phyloP scores from a whole-genome alignment of 2,113 vertebrate species.

The Salvator merianae region DNA sequence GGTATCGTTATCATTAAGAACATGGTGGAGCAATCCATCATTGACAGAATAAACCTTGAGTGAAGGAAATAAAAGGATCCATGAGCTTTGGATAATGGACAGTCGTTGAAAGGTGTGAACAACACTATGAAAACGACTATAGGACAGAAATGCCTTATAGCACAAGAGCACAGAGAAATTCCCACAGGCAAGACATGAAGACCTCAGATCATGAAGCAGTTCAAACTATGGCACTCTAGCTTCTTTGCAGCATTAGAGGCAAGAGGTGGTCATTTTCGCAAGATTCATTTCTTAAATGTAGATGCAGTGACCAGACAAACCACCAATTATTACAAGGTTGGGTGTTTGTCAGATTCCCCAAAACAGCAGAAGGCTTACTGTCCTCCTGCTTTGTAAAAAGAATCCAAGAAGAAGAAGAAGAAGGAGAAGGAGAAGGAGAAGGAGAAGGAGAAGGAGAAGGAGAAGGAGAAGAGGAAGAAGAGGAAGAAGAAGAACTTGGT shows the following conservation, averaged over 20 bases:
- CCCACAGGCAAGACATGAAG: neutral
- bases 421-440: too few relatives aligned
- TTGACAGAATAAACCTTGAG: slow-evolving; percentile 29
- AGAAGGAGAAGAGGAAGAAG: too few relatives aligned
- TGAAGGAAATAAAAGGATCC: neutral
- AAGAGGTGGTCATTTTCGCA: neutral
- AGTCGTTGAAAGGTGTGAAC: neutral
- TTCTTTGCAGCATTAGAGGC: neutral
- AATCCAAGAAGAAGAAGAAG: too few relatives aligned
- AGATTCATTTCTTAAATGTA: neutral
- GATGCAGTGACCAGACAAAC: neutral
- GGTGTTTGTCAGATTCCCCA: neutral
- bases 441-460: too few relatives aligned
- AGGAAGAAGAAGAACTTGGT: too few relatives aligned
- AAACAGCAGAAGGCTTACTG: neutral
- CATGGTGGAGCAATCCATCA: slow-evolving; percentile 25
- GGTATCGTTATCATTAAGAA: slow-evolving; percentile 29
- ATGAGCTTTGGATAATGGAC: neutral
- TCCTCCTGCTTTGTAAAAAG: neutral
- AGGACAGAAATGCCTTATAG: neutral
- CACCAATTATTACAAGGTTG: neutral
- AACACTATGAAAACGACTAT: neutral
- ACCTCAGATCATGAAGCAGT: neutral
- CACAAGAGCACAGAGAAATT: neutral
- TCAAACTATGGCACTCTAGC: neutral